Percentiles rank a stretch among this genome's conserved stretches.
These are phyloP conservation scores for Squalus acanthias DNA, from an alignment of 2,797 vertebrate species.

Conservation along the genomic window DNA sequence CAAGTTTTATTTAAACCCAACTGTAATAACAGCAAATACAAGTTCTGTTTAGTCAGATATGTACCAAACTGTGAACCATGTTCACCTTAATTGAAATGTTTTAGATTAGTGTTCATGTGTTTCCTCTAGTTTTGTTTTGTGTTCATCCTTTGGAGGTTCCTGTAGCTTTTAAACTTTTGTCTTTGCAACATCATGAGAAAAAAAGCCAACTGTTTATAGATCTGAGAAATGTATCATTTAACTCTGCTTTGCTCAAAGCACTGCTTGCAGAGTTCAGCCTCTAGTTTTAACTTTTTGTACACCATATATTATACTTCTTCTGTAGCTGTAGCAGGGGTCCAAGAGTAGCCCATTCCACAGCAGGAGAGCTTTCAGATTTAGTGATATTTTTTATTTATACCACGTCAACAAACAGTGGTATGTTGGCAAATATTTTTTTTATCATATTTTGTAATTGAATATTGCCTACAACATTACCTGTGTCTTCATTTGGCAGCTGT, in stretches of 20 bases:
- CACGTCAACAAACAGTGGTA: slow-evolving; percentile 1
- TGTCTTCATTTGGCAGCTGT: neutral
- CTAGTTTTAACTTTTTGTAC: neutral
- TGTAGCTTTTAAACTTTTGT: slow-evolving; percentile 6
- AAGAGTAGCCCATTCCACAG: slow-evolving; percentile 15
- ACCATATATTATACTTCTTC: neutral
- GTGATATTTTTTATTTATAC: neutral
- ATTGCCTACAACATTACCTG: neutral
- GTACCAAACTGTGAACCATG: slow-evolving; percentile 35
- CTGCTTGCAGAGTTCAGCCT: neutral
- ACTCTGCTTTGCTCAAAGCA: neutral
- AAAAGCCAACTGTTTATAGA: slow-evolving; percentile 14
- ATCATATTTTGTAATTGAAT: neutral
- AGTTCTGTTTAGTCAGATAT: slow-evolving; percentile 35
- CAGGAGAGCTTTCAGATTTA: neutral
- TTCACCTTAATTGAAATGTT: slow-evolving; percentile 37
- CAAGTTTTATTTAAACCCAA: slow-evolving; percentile 35
- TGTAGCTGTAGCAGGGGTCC: neutral
- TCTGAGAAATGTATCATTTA: neutral
- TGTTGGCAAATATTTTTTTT: neutral
- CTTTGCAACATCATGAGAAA: slow-evolving; percentile 17
- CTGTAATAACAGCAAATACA: slow-evolving; percentile 34
- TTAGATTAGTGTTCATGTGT: slow-evolving; percentile 32
- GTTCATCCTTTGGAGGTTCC: neutral
- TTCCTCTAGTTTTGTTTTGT: neutral